Percentiles rank a stretch among this genome's conserved stretches.
phyloP scores from a whole-genome alignment of 92 coral and sea anemone genomes.

The Anthopleura xanthogrammica region DNA sequence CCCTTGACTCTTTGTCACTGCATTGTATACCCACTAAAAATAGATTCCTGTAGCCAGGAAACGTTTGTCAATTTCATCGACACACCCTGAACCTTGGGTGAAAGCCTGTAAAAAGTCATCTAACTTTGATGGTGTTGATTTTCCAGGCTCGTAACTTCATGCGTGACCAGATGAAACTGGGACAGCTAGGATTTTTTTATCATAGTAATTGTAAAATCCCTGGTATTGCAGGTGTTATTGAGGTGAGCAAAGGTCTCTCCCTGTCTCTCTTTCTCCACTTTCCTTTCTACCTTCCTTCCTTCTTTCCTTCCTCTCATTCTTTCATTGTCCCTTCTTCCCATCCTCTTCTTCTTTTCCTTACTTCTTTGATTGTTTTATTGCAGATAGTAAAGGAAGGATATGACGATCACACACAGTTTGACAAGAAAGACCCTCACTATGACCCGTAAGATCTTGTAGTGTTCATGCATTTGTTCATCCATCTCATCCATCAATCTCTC shows the following conservation, averaged over 20 bases:
- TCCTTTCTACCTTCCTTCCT: not conserved
- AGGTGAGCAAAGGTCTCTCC: slow-evolving; percentile 47
- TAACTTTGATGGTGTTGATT: too few species aligned
- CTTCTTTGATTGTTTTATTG: not conserved
- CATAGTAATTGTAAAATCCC: slow-evolving; percentile 97
- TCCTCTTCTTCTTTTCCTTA: not conserved
- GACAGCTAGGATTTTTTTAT: slow-evolving; percentile 94
- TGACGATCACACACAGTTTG: slow-evolving; percentile 98
- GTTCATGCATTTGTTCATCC: too few species aligned
- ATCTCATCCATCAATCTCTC: not conserved
- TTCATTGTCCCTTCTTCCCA: not conserved
- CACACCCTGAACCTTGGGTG: too few species aligned
- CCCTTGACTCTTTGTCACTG: too few species aligned
- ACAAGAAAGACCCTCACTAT: slow-evolving; percentile 86
- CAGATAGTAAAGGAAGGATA: slow-evolving; percentile 94
- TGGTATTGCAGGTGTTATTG: slow-evolving; percentile 88
- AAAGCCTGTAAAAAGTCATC: too few species aligned
- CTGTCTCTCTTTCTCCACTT: not conserved
- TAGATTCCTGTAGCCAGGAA: too few species aligned
- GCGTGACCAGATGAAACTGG: slow-evolving; percentile 96
- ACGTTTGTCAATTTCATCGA: too few species aligned
- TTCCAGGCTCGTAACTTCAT: slow-evolving; percentile 93
- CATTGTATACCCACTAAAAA: too few species aligned
- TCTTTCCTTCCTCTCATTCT: not conserved
- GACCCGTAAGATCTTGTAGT: slow-evolving; percentile 55